A percentile compares a stretch with the other conserved stretches of the same genome.
phyloP scores from a whole-genome alignment of 2,888 invertebrate species.

The Ichneumon xanthorius region DNA sequence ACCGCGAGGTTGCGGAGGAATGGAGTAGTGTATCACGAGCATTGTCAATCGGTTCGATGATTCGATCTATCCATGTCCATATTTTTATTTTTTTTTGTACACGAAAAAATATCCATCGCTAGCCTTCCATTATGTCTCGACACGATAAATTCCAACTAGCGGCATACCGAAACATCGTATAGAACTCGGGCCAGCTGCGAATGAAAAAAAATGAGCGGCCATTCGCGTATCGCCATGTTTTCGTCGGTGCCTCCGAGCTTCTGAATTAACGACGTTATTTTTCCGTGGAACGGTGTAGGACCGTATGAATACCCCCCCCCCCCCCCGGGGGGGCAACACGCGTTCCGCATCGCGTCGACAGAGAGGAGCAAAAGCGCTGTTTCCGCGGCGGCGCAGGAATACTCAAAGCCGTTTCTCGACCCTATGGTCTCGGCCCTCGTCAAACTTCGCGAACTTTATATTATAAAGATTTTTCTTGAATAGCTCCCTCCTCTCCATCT shows the following conservation, averaged over 20 bases:
- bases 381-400: neutral
- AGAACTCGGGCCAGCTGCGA: neutral
- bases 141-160: neutral
- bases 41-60: neutral
- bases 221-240: constrained; percentile 34
- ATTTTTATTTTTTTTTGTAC: neutral
- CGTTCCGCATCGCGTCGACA: constrained; percentile 40
- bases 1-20: neutral
- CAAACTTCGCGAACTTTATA: constrained; percentile 54
- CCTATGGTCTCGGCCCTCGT: constrained; percentile 32
- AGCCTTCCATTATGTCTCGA: neutral
- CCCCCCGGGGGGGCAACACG: neutral
- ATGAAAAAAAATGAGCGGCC: constrained; percentile 21
- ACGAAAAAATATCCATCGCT: neutral
- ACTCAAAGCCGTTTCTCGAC: constrained; percentile 66
- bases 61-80: neutral
- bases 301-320: neutral
- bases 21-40: neutral
- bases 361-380: neutral
- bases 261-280: constrained; percentile 55
- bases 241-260: constrained; percentile 9
- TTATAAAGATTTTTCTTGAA: constrained; percentile 49
- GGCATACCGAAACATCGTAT: constrained; percentile 6
- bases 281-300: constrained; percentile 15
- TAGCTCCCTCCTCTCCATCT: constrained; percentile 29